These are phyloP conservation scores for Oceanites oceanicus DNA, from an alignment of 2,113 vertebrate genomes.

Conservation along the genomic window DNA sequence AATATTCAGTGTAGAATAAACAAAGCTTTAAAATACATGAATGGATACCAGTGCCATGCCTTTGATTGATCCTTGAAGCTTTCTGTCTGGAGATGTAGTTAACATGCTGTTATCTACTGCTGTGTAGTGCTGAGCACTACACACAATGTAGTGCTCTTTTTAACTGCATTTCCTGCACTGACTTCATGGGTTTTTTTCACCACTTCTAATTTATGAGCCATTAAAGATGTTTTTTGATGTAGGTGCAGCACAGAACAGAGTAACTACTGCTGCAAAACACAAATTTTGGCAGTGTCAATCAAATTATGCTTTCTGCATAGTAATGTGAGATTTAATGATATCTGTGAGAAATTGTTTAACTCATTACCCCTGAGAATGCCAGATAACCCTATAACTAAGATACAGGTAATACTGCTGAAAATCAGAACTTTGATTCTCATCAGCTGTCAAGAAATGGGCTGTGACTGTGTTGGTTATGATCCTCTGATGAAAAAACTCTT, in stretches of 20 bases:
- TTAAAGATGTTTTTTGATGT: conserved; percentile 1
- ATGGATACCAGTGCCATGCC: neutral
- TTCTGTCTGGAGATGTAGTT: neutral
- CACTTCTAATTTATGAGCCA: conserved; percentile 4
- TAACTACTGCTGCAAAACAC: neutral
- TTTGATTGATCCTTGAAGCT: neutral
- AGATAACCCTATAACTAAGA: neutral
- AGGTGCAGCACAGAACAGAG: neutral
- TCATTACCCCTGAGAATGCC: neutral
- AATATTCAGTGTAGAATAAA: neutral
- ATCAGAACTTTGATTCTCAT: neutral
- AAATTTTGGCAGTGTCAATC: conserved; percentile 12
- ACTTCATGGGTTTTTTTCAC: neutral
- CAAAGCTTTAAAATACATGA: neutral
- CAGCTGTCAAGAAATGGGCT: neutral
- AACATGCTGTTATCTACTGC: neutral
- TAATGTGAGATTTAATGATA: neutral
- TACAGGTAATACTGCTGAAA: neutral
- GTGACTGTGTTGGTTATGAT: neutral
- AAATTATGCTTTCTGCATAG: neutral
- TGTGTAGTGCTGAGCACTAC: neutral
- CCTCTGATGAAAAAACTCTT: neutral
- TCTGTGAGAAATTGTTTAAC: neutral
- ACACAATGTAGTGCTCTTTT: neutral
- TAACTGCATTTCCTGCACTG: neutral